Base-by-base conservation (phyloP, 2,888 invertebrate genomes). In the Cancer borealis region DNA sequence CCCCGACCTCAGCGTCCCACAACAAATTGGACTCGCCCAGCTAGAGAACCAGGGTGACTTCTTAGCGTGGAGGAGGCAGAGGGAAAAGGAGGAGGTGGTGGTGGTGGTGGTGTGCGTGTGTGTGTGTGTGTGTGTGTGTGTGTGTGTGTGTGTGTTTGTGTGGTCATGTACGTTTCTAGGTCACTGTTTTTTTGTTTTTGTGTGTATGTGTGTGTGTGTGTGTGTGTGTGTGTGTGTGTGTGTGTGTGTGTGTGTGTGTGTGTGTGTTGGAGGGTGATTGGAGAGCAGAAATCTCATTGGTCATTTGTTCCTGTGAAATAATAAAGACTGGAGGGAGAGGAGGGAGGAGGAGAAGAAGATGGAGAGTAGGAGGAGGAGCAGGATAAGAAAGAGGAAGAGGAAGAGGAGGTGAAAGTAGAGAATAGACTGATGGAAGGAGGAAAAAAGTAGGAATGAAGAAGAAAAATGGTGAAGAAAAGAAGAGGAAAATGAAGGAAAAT, bases 21-120 rank as follows among this genome's bases (percentile, higher is more conserved):
- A 89, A 88, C 93, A 92, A 92, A 88, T 92, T 88, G 92, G 88
- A 92, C 92, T 92, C 92, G 26, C 45, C 88, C 88, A 60, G 21
- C 87, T 21, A 92, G 47, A 87, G 45, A 88, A 54, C 84, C 92
- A 30, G 79, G 79, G 30, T 79, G 79, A 79, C 79, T 79, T 79
- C 79, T 79, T 79, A 30, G 79, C 79, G 79, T 79, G 79, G 79
- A 12, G 79, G 30, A 79, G 79, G 79, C n/a, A 26, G 79, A 79
- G 14, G 88, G 88, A 21, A 17, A 46, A 45, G 88, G 87, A 30
- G 39, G 88, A 45, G 46, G n/a, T 21, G 17, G 12, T 39, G 39
- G 39, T 8, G 45, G 87, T 87, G 0, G 30, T 39, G 10, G 30
- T 30, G 12, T 88, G 88, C 30, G 39, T 45, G 26, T 88, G 46